Percentiles rank a stretch among this genome's conserved stretches.
phyloP scores from a whole-genome alignment of 2,797 vertebrate genomes.

The Falco concolor region DNA sequence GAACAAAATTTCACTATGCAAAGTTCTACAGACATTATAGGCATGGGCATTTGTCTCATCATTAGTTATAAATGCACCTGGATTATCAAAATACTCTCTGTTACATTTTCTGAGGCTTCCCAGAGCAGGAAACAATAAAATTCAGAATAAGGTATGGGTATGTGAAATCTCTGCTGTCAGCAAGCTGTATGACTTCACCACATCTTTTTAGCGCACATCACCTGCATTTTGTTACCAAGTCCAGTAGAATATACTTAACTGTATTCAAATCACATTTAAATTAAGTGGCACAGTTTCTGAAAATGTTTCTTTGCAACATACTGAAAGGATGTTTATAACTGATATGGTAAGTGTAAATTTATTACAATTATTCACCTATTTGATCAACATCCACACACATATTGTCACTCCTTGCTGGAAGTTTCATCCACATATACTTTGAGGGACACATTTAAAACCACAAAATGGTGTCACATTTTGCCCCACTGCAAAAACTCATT shows the following conservation, averaged over 20 bases:
- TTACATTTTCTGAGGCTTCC: not conserved
- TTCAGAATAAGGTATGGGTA: not conserved
- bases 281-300: not conserved
- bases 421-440: not conserved
- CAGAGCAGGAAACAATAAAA: not conserved
- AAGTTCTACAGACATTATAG: not conserved
- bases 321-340: not conserved
- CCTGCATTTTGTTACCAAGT: not conserved
- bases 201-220: not conserved
- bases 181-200: not conserved
- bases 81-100: not conserved
- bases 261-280: constrained; percentile 7
- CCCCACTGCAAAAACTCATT: not conserved
- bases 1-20: not conserved
- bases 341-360: not conserved
- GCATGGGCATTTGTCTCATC: not conserved
- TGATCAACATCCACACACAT: not conserved
- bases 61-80: not conserved
- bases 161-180: not conserved
- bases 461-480: not conserved
- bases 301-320: not conserved
- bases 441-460: not conserved
- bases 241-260: not conserved
- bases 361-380: constrained; percentile 1
- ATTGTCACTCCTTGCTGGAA: not conserved